Percentiles rank a stretch among this genome's conserved stretches.
Evolutionary conservation across 1,140 invertebrate genomes (phyloP).

Genomic region (Apis laboriosa): DNA sequence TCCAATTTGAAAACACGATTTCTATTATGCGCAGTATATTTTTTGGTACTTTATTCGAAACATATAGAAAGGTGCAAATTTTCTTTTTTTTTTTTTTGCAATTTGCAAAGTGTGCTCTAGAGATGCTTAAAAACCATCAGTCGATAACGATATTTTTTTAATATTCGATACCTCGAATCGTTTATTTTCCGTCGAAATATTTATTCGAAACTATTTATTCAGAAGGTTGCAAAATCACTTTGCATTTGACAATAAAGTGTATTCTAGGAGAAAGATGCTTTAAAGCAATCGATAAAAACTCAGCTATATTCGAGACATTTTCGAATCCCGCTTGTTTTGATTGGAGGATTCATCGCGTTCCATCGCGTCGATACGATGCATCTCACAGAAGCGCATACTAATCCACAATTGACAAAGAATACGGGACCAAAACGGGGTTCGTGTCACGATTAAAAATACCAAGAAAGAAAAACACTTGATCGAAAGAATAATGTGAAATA

Average conservation of each 20-base stretch:
- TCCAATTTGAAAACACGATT: too few species aligned
- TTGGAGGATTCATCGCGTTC: neutral
- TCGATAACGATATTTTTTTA: neutral
- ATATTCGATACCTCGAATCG: neutral
- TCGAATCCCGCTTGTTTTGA: neutral
- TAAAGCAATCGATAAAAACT: neutral
- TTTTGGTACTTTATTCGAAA: neutral
- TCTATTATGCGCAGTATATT: too few species aligned
- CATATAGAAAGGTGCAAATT: too few species aligned
- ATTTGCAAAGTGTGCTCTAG: too few species aligned
- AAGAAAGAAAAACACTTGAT: neutral
- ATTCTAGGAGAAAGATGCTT: neutral
- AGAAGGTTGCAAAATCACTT: neutral
- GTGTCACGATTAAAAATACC: constrained; percentile 31
- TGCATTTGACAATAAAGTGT: neutral
- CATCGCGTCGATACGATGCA: neutral
- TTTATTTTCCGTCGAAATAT: neutral
- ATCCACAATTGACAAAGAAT: neutral
- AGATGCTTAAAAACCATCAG: neutral
- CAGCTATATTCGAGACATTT: neutral
- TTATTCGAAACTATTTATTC: neutral
- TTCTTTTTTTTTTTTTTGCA: too few species aligned
- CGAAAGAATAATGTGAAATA: neutral
- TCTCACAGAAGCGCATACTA: neutral
- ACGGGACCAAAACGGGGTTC: neutral